Conservation (phyloP, 2,888 invertebrate genomes). For the Acronicta leporina region DNA sequence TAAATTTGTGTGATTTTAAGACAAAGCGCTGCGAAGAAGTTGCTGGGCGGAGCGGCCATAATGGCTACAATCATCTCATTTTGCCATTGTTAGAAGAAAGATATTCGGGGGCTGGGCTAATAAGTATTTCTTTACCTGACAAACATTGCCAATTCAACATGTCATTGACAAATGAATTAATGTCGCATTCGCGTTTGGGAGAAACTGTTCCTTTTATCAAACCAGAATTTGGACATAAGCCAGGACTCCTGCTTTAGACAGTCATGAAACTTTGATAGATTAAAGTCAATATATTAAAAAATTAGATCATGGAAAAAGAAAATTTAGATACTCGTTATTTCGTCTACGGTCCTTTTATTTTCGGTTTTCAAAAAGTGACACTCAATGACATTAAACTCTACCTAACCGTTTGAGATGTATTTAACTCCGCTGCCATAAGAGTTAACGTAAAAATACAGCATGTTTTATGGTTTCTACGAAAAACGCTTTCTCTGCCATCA, state of each 20-base stretch:
- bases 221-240: constrained; percentile 8
- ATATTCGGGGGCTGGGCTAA: background rate
- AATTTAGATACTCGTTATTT: too few species aligned
- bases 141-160: constrained; percentile 2
- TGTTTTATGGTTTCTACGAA: constrained; percentile 78
- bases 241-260: background rate
- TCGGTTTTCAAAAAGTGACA: background rate
- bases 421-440: constrained; percentile 17
- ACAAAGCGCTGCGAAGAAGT: too few species aligned
- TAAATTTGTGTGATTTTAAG: constrained; percentile 25
- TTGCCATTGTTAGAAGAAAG: background rate
- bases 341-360: too few species aligned
- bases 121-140: background rate
- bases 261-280: background rate
- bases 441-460: constrained; percentile 49
- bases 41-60: too few species aligned
- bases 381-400: background rate
- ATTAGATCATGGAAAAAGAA: background rate
- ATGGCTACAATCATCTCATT: constrained; percentile 2
- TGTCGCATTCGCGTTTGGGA: background rate
- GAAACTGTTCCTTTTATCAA: background rate
- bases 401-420: background rate
- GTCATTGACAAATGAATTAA: background rate
- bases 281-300: background rate
- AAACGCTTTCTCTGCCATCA: constrained; percentile 80